Percentiles rank a stretch among this genome's conserved stretches.
These are phyloP conservation scores for Empidonax traillii DNA, from an alignment of 2,113 vertebrate genomes.

Conservation along the genomic window DNA sequence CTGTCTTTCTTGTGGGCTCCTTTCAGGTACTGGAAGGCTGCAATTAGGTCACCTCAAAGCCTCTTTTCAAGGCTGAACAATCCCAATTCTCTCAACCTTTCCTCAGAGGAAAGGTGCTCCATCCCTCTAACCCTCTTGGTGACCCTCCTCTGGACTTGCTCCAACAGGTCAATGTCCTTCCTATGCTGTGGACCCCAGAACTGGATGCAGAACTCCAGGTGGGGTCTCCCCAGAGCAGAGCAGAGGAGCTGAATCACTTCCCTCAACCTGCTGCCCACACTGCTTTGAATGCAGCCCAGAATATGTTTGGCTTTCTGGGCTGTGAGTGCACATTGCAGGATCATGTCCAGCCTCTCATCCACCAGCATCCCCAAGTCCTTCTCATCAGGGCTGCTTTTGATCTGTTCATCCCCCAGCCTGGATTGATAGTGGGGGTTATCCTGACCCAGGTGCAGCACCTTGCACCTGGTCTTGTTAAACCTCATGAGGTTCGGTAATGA, in stretches of 20 bases:
- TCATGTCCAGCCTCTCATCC: background rate
- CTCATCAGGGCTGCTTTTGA: background rate
- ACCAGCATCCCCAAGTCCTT: background rate
- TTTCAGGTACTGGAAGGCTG: background rate
- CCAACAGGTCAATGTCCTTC: background rate
- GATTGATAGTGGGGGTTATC: fast-evolving
- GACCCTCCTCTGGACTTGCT: background rate
- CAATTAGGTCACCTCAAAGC: background rate
- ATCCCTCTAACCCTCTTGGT: background rate
- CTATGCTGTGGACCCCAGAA: background rate
- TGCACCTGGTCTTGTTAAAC: background rate
- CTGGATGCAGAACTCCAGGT: background rate
- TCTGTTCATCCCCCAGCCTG: background rate
- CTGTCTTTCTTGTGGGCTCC: background rate
- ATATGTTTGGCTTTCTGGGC: fast-evolving
- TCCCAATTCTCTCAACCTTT: background rate
- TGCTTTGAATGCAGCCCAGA: background rate
- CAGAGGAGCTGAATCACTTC: background rate
- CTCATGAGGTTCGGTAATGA: background rate
- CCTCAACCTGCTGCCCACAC: fast-evolving
- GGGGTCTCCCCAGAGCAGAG: background rate
- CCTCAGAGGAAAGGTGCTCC: background rate
- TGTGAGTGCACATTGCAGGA: background rate
- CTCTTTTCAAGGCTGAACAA: background rate
- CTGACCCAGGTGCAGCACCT: background rate